Conservation (phyloP, 2,113 vertebrate species). For the Neolamprologus toae region DNA sequence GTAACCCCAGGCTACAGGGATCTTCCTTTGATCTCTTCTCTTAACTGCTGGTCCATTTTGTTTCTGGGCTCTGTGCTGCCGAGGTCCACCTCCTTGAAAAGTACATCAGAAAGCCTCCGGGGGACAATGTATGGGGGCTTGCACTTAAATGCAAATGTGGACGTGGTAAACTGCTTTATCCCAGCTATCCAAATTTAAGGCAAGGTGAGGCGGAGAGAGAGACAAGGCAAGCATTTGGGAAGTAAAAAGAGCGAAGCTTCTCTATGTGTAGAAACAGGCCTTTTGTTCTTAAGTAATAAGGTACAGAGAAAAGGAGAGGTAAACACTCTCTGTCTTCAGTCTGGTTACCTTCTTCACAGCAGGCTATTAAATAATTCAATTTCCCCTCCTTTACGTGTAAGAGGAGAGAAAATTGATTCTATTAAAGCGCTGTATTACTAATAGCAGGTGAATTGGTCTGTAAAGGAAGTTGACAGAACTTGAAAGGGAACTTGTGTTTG, state of each 20-base stretch:
- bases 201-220: neutral
- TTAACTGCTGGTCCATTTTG: slow-evolving; percentile 38
- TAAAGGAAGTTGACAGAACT: neutral
- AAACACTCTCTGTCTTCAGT: slow-evolving; percentile 21
- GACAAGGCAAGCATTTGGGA: slow-evolving; percentile 12
- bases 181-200: neutral
- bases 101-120: neutral
- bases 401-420: neutral
- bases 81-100: slow-evolving; percentile 15
- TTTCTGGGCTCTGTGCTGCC: neutral
- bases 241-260: slow-evolving; percentile 20
- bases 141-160: neutral
- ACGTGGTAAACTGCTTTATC: slow-evolving; percentile 29
- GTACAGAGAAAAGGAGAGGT: neutral
- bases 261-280: slow-evolving; percentile 2
- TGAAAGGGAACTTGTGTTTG: neutral
- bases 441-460: slow-evolving; percentile 4
- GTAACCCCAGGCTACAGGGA: slow-evolving; percentile 44
- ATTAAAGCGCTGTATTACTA: neutral
- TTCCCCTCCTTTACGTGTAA: neutral
- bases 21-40: slow-evolving; percentile 39
- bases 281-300: slow-evolving; percentile 50
- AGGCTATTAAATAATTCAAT: slow-evolving; percentile 33
- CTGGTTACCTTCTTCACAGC: slow-evolving; percentile 27
- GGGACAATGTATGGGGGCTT: neutral